Evolutionary conservation across 2,797 vertebrate species (phyloP), one percentile per base, ranked within the genome.

Genomic region (Aplochiton taeniatus): DNA sequence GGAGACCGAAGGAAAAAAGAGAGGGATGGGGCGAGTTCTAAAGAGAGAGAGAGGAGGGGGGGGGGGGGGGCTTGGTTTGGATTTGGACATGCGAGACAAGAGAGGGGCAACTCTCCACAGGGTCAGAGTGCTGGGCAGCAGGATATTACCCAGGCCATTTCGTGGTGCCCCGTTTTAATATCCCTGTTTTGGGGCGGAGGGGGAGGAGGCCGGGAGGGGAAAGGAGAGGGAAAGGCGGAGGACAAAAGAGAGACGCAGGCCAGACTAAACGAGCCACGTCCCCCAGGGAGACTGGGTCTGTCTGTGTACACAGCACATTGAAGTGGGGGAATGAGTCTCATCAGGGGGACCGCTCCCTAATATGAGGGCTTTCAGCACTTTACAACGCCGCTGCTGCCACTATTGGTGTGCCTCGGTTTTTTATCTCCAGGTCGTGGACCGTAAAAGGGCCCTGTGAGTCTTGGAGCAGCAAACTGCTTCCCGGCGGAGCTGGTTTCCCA

Each of bases 141-240:
- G 87, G 87, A 91, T 87, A 88, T 87, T 80, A 71, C 73, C 78
- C 73, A 75, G 73, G 86, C 85, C 84, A 78, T 88, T 86, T 49
- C 8, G 31, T 73, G 67, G 73, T 91, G 87, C 91, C 91, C 90
- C 86, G 62, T 88, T 87, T 88, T 90, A 90, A 92, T 89, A 88
- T 90, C 81, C 77, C 83, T 80, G 78, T 87, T 86, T 78, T 63
- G 76, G 74, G 77, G 49, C 11, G 47, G 61, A 53, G 59, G 69
- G 66, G 41, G 20, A 63, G 69, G n/a, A 31, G 12, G n/a, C n/a
- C 19, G 6, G 47, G 47, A 51, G 14, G 12, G 45, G 18, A 16
- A n/a, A 18, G 11, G 45, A 18, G 50, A 64, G 43, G 41, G 49
- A 45, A 54, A 43, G 11, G 47, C 46, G 47, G 6, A 41, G n/a